Evolutionary conservation across 2,113 vertebrate species (phyloP), one percentile per base, ranked within the genome.

Genomic region (Cacatua alba): DNA sequence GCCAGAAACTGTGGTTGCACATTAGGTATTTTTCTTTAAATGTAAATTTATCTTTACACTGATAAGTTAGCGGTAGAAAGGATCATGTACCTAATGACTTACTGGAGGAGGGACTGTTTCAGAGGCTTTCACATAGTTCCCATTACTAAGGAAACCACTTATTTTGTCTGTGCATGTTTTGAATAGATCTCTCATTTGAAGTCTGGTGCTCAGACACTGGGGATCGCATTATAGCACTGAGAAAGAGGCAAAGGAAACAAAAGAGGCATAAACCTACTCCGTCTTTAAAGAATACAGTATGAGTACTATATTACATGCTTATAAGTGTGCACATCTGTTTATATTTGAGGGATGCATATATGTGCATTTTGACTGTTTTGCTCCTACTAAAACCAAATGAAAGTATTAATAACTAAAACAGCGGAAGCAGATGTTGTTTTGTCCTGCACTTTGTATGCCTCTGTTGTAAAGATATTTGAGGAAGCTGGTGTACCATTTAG

Each of bases 161-260:
- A 88, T 95, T 98, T 97, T 97, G 97, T 97, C 96, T 97, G 97
- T 94, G 97, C 97, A 90, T 91, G 95, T 97, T 97, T 97, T 98
- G 97, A 98, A 97, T 98, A 98, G 97, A 94, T 96, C 94, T 98
- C 97, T 98, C 97, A 98, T 98, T 98, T 97, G 97, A 97, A 98
- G 98, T 98, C 98, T 98, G 76, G 97, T 98, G 97, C 97, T 98
- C 95, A 97, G 88, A 97, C 95, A 90, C 90, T 81, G 92, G 96
- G 94, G 81, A 95, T 89, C 86, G 82, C 96, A 94, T 97, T 97
- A 94, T 86, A 95, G 94, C 95, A 78, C 72, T 39, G 76, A 97
- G 92, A 97, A 96, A 96, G 94, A 97, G 91, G 96, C 67, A 76
- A 94, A 88, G 72, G 62, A 92, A 88, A 93, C 95, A 96, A 96